Evolutionary conservation across 2,113 vertebrate species (phyloP).

Genomic region (Hirundichthys speculiger): DNA sequence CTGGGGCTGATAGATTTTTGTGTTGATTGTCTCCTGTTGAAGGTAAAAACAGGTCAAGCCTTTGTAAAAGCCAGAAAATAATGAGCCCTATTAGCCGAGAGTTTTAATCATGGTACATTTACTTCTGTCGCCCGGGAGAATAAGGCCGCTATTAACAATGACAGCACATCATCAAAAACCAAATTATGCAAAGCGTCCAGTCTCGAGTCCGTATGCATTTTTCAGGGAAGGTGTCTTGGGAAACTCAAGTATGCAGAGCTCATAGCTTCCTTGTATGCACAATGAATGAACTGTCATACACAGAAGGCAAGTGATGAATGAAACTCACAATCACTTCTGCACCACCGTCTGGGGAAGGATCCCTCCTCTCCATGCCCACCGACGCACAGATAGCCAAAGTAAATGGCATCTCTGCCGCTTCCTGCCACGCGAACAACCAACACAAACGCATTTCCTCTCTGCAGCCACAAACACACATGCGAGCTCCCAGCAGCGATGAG

Average conservation of each 20-base stretch:
- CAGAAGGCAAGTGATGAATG: slow-evolving; percentile 64
- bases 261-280: slow-evolving; percentile 50
- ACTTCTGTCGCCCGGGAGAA: not conserved
- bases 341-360: slow-evolving; percentile 62
- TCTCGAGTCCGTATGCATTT: slow-evolving; percentile 51
- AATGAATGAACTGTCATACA: slow-evolving; percentile 65
- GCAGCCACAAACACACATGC: slow-evolving; percentile 42
- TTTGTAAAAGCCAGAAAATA: no score
- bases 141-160: slow-evolving; percentile 42
- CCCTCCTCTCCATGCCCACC: slow-evolving; percentile 45
- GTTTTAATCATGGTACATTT: no score
- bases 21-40: no score
- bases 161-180: slow-evolving; percentile 33
- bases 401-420: slow-evolving; percentile 51
- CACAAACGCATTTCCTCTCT: slow-evolving; percentile 52
- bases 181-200: slow-evolving; percentile 47
- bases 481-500: slow-evolving; percentile 41
- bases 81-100: no score
- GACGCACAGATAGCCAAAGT: slow-evolving; percentile 1
- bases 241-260: slow-evolving; percentile 55
- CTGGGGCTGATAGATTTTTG: no score
- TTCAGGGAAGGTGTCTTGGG: slow-evolving; percentile 52
- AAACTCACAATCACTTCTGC: slow-evolving; percentile 68
- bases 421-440: slow-evolving; percentile 37
- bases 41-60: no score